Conservation (phyloP, 2,113 vertebrate genomes). For the Crotalus tigris region DNA sequence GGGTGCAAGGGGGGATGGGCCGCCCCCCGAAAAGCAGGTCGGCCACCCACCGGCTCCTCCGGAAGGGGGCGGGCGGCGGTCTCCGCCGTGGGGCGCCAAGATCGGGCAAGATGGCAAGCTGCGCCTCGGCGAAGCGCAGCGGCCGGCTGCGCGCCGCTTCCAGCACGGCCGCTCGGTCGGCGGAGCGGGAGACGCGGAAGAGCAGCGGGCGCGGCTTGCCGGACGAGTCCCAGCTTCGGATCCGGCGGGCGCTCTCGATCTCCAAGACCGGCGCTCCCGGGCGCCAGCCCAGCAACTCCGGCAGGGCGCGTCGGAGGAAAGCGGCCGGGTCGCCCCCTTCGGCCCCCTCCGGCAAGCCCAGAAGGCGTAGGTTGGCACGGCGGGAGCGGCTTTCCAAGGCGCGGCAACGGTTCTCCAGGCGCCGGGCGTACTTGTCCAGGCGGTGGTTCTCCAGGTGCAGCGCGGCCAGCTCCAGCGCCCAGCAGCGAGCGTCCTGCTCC, state of each 20-base stretch:
- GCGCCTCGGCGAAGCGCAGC: not conserved
- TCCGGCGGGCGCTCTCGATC: constrained; percentile 7
- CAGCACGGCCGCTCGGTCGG: not conserved
- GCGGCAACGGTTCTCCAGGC: constrained; percentile 27
- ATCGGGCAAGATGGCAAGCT: not conserved
- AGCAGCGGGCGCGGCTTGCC: not conserved
- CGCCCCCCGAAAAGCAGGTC: not conserved
- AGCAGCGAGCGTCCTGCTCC: not conserved
- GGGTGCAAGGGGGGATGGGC: not conserved
- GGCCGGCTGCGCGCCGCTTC: not conserved
- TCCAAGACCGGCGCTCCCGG: not conserved
- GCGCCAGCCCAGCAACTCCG: not conserved
- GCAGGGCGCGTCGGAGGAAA: constrained; percentile 2
- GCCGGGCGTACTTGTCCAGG: not conserved
- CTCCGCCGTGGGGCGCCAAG: not conserved
- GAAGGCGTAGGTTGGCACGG: constrained; percentile 43
- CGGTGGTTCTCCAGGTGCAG: constrained; percentile 19
- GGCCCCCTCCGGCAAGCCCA: not conserved
- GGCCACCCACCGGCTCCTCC: not conserved
- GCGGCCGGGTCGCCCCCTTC: not conserved
- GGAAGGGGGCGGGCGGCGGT: rapidly evolving
- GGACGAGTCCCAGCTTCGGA: not conserved
- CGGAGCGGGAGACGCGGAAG: not conserved
- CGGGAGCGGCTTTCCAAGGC: constrained; percentile 35
- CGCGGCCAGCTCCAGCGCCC: constrained; percentile 4